These are phyloP conservation scores for Pyxicephalus adspersus DNA, from an alignment of 2,113 vertebrate genomes.

Conservation along the genomic window DNA sequence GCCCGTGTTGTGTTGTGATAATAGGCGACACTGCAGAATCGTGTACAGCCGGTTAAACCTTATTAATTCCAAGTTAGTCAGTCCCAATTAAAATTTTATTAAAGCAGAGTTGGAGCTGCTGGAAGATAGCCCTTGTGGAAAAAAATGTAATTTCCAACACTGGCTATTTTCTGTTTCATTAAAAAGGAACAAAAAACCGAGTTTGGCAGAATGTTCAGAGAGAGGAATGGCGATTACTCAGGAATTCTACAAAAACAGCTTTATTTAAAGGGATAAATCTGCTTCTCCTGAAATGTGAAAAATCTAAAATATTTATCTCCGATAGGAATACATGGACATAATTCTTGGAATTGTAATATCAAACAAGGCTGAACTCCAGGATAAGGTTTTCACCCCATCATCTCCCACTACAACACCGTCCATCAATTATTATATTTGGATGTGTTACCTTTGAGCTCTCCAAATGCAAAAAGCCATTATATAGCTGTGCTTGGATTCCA, in stretches of 20 bases:
- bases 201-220: background rate
- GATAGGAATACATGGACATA: too few species aligned
- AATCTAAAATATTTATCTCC: too few species aligned
- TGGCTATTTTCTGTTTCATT: conserved; percentile 8
- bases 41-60: conserved; percentile 7
- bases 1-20: background rate
- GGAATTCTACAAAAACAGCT: background rate
- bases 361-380: too few species aligned
- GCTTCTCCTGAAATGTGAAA: too few species aligned
- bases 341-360: too few species aligned
- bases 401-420: too few species aligned
- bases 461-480: too few species aligned
- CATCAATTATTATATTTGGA: too few species aligned
- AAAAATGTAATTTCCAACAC: conserved; percentile 3
- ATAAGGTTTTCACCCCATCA: too few species aligned
- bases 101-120: background rate
- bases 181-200: background rate
- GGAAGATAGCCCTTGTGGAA: background rate
- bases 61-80: background rate
- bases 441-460: too few species aligned
- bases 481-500: too few species aligned
- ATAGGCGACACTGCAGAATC: conserved; percentile 1
- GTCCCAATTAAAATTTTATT: conserved; percentile 14
- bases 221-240: background rate
- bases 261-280: too few species aligned